A percentile compares a stretch with the other conserved stretches of the same genome.
phyloP scores from a whole-genome alignment of 2,113 vertebrate species.

The Carassius gibelio region DNA sequence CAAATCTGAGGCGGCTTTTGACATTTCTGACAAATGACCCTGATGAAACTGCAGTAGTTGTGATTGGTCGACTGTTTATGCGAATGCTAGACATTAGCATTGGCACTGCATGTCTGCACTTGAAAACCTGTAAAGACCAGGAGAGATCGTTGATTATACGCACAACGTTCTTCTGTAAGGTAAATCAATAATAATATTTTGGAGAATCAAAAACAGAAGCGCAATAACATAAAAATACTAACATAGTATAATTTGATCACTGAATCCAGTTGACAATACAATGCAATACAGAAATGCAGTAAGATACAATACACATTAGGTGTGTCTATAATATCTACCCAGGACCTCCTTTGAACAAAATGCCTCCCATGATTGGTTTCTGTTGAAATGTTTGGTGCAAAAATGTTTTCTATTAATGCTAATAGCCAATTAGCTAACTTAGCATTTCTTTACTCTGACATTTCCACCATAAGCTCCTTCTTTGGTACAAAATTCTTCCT shows the following conservation, averaged over 20 bases:
- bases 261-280: conserved; percentile 84
- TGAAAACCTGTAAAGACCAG: conserved; percentile 12
- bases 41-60: conserved; percentile 17
- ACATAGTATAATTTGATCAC: conserved; percentile 86
- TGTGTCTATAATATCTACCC: conserved; percentile 72
- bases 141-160: conserved; percentile 36
- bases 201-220: conserved; percentile 84
- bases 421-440: background rate
- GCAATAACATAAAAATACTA: conserved; percentile 82
- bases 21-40: conserved; percentile 25
- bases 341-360: conserved; percentile 70
- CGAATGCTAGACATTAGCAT: conserved; percentile 16
- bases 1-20: background rate
- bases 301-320: conserved; percentile 72
- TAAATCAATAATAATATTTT: conserved; percentile 81
- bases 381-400: conserved; percentile 42
- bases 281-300: conserved; percentile 78
- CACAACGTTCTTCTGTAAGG: conserved; percentile 71
- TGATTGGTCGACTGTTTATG: background rate
- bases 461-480: conserved; percentile 3
- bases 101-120: background rate
- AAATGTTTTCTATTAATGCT: background rate
- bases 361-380: conserved; percentile 55
- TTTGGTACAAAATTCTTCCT: conserved; percentile 34
- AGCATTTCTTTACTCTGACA: background rate